phyloP scores from a whole-genome alignment of 2,888 invertebrate species.

The Gymnosoma rotundatum region DNA sequence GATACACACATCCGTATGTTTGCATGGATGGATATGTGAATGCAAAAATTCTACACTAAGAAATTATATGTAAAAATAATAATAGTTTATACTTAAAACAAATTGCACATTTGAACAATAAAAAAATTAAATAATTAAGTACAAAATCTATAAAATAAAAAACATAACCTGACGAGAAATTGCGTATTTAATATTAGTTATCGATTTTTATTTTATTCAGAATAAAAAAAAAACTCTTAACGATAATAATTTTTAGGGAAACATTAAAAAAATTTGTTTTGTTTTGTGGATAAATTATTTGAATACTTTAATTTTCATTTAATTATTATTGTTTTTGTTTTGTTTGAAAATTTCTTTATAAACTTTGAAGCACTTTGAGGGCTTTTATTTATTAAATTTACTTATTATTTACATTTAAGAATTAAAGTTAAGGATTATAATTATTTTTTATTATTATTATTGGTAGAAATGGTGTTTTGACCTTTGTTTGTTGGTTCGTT shows the following conservation, averaged over 20 bases:
- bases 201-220: conserved; percentile 7
- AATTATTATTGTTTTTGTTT: conserved; percentile 2
- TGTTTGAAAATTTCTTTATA: conserved; percentile 14
- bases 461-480: conserved; percentile 47
- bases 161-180: conserved; percentile 16
- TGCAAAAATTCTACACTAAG: conserved; percentile 6
- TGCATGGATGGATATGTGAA: too few species aligned
- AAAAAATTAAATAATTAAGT: conserved; percentile 45
- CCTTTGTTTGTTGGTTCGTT: conserved; percentile 70
- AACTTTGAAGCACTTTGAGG: conserved; percentile 51
- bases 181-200: neutral
- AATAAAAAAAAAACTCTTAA: conserved; percentile 3
- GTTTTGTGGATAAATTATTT: neutral
- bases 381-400: conserved; percentile 46
- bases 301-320: conserved; percentile 1
- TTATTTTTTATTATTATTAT: conserved; percentile 56
- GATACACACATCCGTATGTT: neutral
- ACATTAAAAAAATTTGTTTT: neutral
- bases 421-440: conserved; percentile 7
- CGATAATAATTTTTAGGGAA: conserved; percentile 28
- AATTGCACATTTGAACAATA: conserved; percentile 61
- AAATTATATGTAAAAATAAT: conserved; percentile 17
- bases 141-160: conserved; percentile 34
- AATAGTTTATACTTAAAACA: conserved; percentile 53
- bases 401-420: neutral